Evolutionary conservation across 2,888 invertebrate species (phyloP), one percentile per base, ranked within the genome.

Genomic region (Lycaena phlaeas): DNA sequence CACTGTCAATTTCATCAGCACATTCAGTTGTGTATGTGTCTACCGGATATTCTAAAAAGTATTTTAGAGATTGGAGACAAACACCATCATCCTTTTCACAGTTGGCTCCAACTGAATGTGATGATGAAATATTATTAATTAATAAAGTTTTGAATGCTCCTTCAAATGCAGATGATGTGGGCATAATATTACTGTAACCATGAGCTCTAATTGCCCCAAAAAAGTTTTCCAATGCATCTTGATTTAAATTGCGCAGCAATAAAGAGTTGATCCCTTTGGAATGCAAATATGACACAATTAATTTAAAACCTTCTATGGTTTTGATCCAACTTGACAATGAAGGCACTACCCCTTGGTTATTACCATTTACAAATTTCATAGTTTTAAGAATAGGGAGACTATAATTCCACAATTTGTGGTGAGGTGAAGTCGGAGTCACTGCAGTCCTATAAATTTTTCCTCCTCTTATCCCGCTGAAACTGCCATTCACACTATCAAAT

Each of bases 121-220:
- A n/a, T 17, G 45, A 43, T 4, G 42, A 17, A 5, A 47, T 27
- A 34, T 34, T 47, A 34, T 47, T 49, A 3, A 50, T 26, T 12
- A 50, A 25, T 17, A 48, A 30, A 2, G 45, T 40, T 30, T 40
- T 46, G 27, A 25, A 41, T 4, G 47, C 38, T 5, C 27, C 25
- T 12, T 45, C n/a, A n/a, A n/a, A n/a, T n/a, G n/a, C n/a, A n/a
- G n/a, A n/a, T n/a, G n/a, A n/a, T n/a, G n/a, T n/a, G n/a, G n/a
- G n/a, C n/a, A n/a, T n/a, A n/a, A n/a, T n/a, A n/a, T n/a, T n/a
- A n/a, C n/a, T n/a, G n/a, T 39, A 36, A 49, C 43, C 46, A 37
- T 51, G 48, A 5, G 45, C 43, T n/a, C 48, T 17, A n/a, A 51
- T 46, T 4, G 45, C 42, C 2, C 49, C 51, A 40, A 49, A 49